Conservation (phyloP, 2,797 vertebrate genomes). For the Bufotes viridis region DNA sequence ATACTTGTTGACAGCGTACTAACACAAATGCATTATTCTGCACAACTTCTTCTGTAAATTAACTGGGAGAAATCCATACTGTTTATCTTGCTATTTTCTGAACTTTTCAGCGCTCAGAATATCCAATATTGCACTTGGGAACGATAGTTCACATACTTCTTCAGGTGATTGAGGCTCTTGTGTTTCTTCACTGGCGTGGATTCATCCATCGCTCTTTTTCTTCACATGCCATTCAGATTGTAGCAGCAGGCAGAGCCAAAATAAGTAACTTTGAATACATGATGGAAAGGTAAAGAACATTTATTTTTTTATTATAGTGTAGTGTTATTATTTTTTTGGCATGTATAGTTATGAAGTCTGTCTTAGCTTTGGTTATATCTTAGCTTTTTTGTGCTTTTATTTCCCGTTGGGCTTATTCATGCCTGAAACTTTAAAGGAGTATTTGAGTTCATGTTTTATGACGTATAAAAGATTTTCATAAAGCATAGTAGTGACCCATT, state of each 20-base stretch:
- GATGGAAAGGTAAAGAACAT: slow-evolving; percentile 73
- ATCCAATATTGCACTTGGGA: slow-evolving; percentile 73
- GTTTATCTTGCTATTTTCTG: not conserved
- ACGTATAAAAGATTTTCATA: no score
- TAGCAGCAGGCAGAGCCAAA: slow-evolving; percentile 74
- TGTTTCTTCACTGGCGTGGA: slow-evolving; percentile 73
- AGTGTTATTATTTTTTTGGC: not conserved
- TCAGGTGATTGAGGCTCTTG: slow-evolving; percentile 71
- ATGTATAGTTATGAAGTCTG: not conserved
- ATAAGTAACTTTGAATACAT: slow-evolving; percentile 78
- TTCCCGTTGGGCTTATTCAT: no score
- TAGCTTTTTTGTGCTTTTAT: not conserved
- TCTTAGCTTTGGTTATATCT: not conserved
- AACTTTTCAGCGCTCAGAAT: slow-evolving; percentile 71
- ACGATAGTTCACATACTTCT: slow-evolving; percentile 73
- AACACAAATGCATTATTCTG: not conserved
- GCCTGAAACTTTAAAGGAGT: no score
- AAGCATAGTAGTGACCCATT: not conserved
- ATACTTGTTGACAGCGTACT: not conserved
- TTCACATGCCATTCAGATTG: slow-evolving; percentile 74
- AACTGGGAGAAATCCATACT: not conserved
- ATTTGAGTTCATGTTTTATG: no score
- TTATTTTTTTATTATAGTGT: not conserved
- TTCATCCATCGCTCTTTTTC: slow-evolving; percentile 76
- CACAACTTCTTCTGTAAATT: not conserved